Evolutionary conservation across 1,140 invertebrate species (phyloP), one percentile per base, ranked within the genome.

Genomic region (Zaprionus tsacasi): DNA sequence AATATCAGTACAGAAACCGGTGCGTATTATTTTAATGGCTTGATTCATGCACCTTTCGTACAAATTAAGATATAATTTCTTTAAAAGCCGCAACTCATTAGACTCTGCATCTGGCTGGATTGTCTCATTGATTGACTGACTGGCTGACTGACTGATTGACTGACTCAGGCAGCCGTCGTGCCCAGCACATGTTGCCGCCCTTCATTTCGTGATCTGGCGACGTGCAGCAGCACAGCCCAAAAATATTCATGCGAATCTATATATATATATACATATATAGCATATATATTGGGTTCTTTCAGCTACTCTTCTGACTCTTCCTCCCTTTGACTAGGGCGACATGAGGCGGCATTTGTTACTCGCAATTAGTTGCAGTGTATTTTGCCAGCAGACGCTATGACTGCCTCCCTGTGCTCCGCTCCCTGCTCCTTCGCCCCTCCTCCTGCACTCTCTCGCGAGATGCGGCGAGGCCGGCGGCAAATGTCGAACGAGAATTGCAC

Each of bases 291-390:
- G 40, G n/a, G 15, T 56, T 48, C 13, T 43, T 43, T 3, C 6
- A 7, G 6, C 33, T 68, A 2, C 10, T 45, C 13, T 7, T n/a
- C 30, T 13, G 21, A 36, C 17, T 48, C 21, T 36, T 25, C 5
- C 25, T 57, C 64, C 50, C 48, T 68, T 67, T 57, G 40, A 30
- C 60, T 57, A 57, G 30, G 33, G 85, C 80, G 78, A 83, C 85
- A 88, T 78, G 85, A 83, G 78, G 83, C 83, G 70, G 83, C 83
- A 88, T 88, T 88, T 89, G 85, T 90, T 90, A 89, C 81, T 89
- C 86, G 86, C 85, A 89, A 89, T 89, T 89, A 89, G 86, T 90
- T 90, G 72, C 85, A 89, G 71, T 88, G 85, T 90, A 78, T 72
- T 88, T 76, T 69, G 80, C 64, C 77, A 85, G 67, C 65, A 61